Conservation (phyloP, 2,888 invertebrate genomes). For the Merodon equestris region DNA sequence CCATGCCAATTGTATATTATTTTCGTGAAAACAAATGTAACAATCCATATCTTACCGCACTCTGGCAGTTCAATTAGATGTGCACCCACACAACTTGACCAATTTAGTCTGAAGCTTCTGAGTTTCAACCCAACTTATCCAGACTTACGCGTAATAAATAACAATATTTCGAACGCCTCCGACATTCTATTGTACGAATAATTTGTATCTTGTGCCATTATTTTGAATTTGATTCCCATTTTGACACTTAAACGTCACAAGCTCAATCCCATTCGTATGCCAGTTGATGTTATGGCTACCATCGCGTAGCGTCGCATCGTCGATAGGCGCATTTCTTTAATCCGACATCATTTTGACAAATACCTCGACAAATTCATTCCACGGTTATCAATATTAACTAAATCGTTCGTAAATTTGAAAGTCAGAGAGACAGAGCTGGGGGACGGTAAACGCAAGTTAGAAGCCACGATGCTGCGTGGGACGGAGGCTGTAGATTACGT, state of each 20-base stretch:
- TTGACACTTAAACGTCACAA: slow-evolving; percentile 25
- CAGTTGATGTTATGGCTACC: slow-evolving; percentile 13
- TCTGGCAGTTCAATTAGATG: not conserved
- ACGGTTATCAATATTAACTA: slow-evolving; percentile 28
- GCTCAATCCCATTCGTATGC: not conserved
- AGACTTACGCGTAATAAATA: not conserved
- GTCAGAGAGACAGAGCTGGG: not conserved
- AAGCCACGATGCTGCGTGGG: not conserved
- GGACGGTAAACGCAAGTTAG: too few relatives aligned
- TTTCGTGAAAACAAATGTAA: too few relatives aligned
- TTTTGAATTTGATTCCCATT: not conserved
- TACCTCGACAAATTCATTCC: slow-evolving; percentile 18
- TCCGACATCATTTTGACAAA: slow-evolving; percentile 34
- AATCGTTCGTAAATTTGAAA: slow-evolving; percentile 1
- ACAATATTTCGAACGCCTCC: too few relatives aligned
- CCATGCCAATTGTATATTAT: too few relatives aligned
- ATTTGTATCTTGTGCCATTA: too few relatives aligned
- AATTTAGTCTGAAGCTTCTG: not conserved
- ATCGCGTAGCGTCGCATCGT: not conserved
- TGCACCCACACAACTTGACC: too few relatives aligned
- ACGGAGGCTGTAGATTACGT: slow-evolving; percentile 15
- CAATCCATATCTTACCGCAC: too few relatives aligned
- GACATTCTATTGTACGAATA: too few relatives aligned
- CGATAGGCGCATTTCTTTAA: not conserved
- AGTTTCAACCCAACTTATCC: too few relatives aligned